Evolutionary conservation across 2,888 invertebrate genomes (phyloP).

Genomic region (Nezara viridula): DNA sequence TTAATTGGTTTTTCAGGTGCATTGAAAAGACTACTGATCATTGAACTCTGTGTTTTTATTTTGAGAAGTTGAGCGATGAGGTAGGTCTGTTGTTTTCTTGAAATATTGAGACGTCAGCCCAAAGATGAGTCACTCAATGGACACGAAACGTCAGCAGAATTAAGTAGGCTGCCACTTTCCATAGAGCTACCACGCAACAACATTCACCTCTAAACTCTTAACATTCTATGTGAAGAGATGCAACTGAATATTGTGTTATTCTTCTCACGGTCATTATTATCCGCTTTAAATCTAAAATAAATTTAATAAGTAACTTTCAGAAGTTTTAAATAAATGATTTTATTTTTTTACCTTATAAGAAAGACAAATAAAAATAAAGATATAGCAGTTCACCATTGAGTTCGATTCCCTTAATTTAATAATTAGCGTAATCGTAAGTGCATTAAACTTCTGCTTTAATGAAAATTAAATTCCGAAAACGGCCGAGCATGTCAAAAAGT

Average conservation of each 20-base stretch:
- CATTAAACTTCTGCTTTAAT: no score
- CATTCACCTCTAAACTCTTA: neutral
- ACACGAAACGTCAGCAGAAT: conserved; percentile 2
- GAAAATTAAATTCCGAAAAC: no score
- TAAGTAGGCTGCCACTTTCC: neutral
- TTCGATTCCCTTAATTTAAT: no score
- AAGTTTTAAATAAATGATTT: no score
- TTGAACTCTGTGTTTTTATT: neutral
- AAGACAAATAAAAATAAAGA: no score
- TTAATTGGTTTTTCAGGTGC: neutral
- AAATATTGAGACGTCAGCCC: neutral
- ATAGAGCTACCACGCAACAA: neutral
- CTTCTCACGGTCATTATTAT: no score
- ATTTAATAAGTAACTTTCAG: no score
- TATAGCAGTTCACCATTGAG: no score
- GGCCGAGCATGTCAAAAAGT: no score
- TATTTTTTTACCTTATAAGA: no score
- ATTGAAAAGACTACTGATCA: neutral
- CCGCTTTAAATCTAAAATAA: no score
- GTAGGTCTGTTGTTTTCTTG: neutral
- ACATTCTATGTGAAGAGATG: neutral
- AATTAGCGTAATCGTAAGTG: no score
- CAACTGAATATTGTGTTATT: neutral
- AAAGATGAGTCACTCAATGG: neutral
- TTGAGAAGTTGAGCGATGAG: neutral